phyloP scores from a whole-genome alignment of 1,140 invertebrate genomes.

The Drosophila paulistorum region DNA sequence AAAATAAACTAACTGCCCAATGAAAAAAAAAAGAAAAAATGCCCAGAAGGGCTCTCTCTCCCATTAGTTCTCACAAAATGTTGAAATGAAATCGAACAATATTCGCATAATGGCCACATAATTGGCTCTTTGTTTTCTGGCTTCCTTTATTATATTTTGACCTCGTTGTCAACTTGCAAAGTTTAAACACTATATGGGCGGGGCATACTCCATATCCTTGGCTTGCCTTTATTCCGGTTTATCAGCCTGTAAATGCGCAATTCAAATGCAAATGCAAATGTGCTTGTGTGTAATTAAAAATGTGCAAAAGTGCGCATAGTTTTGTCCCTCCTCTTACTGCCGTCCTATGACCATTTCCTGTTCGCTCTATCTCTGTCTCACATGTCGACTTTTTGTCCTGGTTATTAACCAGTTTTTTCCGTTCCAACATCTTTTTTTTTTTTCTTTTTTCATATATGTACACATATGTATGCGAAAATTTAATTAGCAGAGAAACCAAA shows the following conservation, averaged over 20 bases:
- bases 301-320: slow-evolving; percentile 57
- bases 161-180: slow-evolving; percentile 78
- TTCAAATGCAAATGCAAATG: slow-evolving; percentile 79
- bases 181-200: slow-evolving; percentile 38
- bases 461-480: slow-evolving; percentile 27
- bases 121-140: slow-evolving; percentile 48
- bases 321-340: slow-evolving; percentile 2
- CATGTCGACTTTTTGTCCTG: not conserved
- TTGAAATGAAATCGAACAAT: slow-evolving; percentile 18
- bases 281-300: slow-evolving; percentile 75
- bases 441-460: not conserved
- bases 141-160: slow-evolving; percentile 45
- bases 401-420: slow-evolving; percentile 5
- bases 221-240: slow-evolving; percentile 66
- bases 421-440: not conserved
- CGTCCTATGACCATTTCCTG: not conserved
- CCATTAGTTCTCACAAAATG: slow-evolving; percentile 46
- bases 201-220: slow-evolving; percentile 26
- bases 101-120: slow-evolving; percentile 13
- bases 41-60: slow-evolving; percentile 3
- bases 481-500: slow-evolving; percentile 44
- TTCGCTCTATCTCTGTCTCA: not conserved
- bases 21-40: not conserved
- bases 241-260: slow-evolving; percentile 79
- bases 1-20: not conserved